Evolutionary conservation across 1,140 invertebrate genomes (phyloP).

Genomic region (silkworm (Bombyx mori)): ASM3026992v2 NC_085110.1:3440501-3441000

Average conservation of each 20-base stretch:
- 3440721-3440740: conserved; percentile 61
- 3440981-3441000: conserved; percentile 43
- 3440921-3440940: conserved; percentile 55
- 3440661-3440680: conserved; percentile 42
- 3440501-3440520: no score
- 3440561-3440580: no score
- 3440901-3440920: conserved; percentile 57
- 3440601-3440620: no score
- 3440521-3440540: no score
- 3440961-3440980: conserved; percentile 56
- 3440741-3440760: conserved; percentile 35
- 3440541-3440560: no score
- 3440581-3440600: no score
- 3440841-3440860: conserved; percentile 44
- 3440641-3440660: conserved; percentile 2
- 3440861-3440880: conserved; percentile 45
- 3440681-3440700: conserved; percentile 61
- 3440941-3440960: conserved; percentile 45
- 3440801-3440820: conserved; percentile 47
- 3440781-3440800: conserved; percentile 42
- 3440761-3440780: conserved; percentile 49
- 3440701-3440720: conserved; percentile 60
- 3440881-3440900: conserved; percentile 48
- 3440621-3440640: conserved; percentile 1
- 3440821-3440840: conserved; percentile 38